A percentile compares a stretch with the other conserved stretches of the same genome.
phyloP scores from a whole-genome alignment of 2,888 invertebrate genomes.

The Hedya salicella region DNA sequence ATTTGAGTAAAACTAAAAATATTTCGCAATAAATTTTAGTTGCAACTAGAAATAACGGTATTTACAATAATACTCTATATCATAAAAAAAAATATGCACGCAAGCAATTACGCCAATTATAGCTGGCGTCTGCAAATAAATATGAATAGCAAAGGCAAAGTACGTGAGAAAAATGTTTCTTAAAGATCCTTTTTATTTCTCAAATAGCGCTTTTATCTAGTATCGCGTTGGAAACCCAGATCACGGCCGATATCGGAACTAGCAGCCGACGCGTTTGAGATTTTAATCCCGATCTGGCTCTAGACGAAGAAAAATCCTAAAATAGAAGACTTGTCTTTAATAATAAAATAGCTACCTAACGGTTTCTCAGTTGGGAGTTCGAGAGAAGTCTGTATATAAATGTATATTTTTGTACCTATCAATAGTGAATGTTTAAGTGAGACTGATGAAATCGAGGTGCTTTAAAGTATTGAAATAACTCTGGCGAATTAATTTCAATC shows the following conservation, averaged over 20 bases:
- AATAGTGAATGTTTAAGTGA: conserved; percentile 3
- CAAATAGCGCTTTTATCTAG: conserved; percentile 29
- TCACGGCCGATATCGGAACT: conserved; percentile 33
- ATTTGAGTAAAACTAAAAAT: too few species aligned
- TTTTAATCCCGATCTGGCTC: conserved; percentile 40
- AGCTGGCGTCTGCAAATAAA: conserved; percentile 4
- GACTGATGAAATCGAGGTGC: not conserved
- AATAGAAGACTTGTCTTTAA: conserved; percentile 34
- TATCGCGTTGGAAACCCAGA: conserved; percentile 26
- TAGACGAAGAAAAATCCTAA: conserved; percentile 38
- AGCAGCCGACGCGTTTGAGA: conserved; percentile 31
- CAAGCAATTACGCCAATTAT: not conserved
- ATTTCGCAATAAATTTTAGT: too few species aligned
- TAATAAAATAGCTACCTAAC: conserved; percentile 29
- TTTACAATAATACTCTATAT: too few species aligned
- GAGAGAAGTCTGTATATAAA: not conserved
- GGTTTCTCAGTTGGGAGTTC: conserved; percentile 6
- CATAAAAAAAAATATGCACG: too few species aligned
- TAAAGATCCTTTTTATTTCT: conserved; percentile 24
- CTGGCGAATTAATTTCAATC: not conserved
- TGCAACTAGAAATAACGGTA: too few species aligned
- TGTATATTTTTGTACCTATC: not conserved
- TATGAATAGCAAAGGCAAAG: not conserved
- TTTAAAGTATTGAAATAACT: not conserved
- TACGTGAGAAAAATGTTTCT: conserved; percentile 20